Conservation (phyloP, 2,888 invertebrate genomes). For the Tiphia femorata region DNA sequence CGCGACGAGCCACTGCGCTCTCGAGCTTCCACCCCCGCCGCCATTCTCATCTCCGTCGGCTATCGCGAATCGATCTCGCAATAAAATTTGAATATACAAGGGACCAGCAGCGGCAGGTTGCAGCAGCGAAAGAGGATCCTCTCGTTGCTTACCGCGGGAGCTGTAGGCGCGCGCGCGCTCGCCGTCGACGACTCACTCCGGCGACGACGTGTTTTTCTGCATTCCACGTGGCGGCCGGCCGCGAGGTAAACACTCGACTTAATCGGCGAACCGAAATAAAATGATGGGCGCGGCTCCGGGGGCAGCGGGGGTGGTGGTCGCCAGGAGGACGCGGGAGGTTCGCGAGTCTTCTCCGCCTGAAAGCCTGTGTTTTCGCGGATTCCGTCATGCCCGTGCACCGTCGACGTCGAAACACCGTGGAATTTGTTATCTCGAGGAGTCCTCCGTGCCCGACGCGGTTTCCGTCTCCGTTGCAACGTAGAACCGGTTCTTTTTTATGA, state of each 20-base stretch:
- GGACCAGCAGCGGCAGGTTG: too few relatives aligned
- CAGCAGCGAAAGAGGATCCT: too few relatives aligned
- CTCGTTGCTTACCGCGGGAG: too few relatives aligned
- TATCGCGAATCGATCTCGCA: too few relatives aligned
- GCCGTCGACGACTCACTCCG: too few relatives aligned
- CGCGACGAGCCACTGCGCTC: too few relatives aligned
- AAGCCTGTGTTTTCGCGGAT: conserved; percentile 29
- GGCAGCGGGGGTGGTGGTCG: conserved; percentile 1
- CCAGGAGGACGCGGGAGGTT: background rate
- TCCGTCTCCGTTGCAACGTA: conserved; percentile 44
- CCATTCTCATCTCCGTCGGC: too few relatives aligned
- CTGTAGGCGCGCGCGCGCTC: too few relatives aligned
- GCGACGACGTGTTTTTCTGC: conserved; percentile 36
- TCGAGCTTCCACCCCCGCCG: too few relatives aligned
- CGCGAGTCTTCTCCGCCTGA: conserved; percentile 12
- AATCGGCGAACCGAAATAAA: conserved; percentile 18
- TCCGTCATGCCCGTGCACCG: conserved; percentile 19
- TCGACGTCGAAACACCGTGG: conserved; percentile 15
- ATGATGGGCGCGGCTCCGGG: conserved; percentile 13
- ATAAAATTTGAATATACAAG: too few relatives aligned
- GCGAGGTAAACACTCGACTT: conserved; percentile 32
- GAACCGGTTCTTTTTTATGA: conserved; percentile 51
- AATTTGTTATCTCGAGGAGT: conserved; percentile 33
- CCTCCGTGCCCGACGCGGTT: conserved; percentile 27
- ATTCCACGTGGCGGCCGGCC: conserved; percentile 24